A percentile compares a stretch with the other conserved stretches of the same genome.
Conservation (phyloP, 2,113 vertebrate species). For the Nycticryphes semicollaris region DNA sequence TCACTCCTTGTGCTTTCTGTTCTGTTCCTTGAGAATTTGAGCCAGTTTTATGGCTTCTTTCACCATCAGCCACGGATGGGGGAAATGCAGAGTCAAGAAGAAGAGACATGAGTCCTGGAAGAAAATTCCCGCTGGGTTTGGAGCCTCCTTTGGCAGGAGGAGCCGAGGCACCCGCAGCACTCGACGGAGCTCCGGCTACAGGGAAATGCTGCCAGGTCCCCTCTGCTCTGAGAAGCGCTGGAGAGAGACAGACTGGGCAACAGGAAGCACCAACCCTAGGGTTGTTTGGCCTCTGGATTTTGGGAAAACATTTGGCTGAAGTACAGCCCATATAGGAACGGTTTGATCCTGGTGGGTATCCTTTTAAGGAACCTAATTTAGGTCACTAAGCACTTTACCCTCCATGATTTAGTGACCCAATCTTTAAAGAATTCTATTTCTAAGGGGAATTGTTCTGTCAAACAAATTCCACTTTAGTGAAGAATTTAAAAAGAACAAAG, state of each 20-base stretch:
- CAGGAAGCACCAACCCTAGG: rapidly evolving
- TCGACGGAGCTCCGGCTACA: rapidly evolving
- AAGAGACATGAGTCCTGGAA: too few relatives aligned
- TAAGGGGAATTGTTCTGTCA: not conserved
- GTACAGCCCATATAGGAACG: not conserved
- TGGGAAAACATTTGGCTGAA: not conserved
- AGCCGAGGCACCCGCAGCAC: not conserved
- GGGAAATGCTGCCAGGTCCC: rapidly evolving
- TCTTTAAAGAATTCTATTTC: not conserved
- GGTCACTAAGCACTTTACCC: not conserved
- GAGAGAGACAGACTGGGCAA: too few relatives aligned
- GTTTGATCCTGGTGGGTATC: not conserved
- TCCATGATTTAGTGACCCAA: not conserved
- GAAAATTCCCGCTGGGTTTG: rapidly evolving
- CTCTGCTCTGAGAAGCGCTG: rapidly evolving
- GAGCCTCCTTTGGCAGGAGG: not conserved
- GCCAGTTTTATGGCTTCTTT: not conserved
- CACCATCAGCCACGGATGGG: too few relatives aligned
- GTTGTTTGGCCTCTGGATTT: not conserved
- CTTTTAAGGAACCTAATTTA: not conserved
- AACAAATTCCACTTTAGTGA: not conserved
- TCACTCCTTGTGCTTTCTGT: not conserved
- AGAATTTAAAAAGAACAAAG: too few relatives aligned
- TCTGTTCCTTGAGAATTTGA: not conserved
- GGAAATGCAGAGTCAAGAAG: rapidly evolving